Base-by-base conservation (phyloP, 2,888 invertebrate species). In the Synanthedon formicaeformis region DNA sequence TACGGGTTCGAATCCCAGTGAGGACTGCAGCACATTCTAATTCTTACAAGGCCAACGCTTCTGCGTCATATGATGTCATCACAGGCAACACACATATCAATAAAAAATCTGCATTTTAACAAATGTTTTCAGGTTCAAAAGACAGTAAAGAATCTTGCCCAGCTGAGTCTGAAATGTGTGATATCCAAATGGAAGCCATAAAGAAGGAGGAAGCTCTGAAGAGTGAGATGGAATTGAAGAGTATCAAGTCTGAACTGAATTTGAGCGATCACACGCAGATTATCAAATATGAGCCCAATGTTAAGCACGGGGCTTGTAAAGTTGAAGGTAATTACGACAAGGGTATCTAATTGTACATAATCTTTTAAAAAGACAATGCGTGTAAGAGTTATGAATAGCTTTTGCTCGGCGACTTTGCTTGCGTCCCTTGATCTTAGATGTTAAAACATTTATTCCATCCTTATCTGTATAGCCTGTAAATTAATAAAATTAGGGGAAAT, bases 261-360 rank as follows among this genome's bases (percentile, higher is more conserved):
- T 60, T 87, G 41, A 84, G 88, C 56, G 88, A 88, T 53, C 83
- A 85, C 62, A 88, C 88, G 23, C 84, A 88, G 65, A 88, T 88
- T 4, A 88, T 88, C 45, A 88, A 88, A 55, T 88, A 88, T 56
- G 88, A 88, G 64, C 85, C 87, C 0, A 88, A 88, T 54, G 76
- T 83, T 0, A 81, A 81, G 50, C 80, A 80, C 56, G 86, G 84
- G 14, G 76, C 81, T 51, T 81, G 83, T 59, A 88, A 88, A 56
- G 77, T 84, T 41, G 84, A 88, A 80, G 88, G 88, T 85, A 56
- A 14, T 13, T 6, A 8, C 8, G n/a, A n/a, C n/a, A n/a, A n/a
- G n/a, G n/a, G n/a, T n/a, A 4, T 18, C 18, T 18, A 2, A 18
- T 18, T 18, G 18, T 18, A n/a, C n/a, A n/a, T n/a, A 18, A 2